Evolutionary conservation across 2,888 invertebrate genomes (phyloP).

Genomic region (Neelides folsomi): DNA sequence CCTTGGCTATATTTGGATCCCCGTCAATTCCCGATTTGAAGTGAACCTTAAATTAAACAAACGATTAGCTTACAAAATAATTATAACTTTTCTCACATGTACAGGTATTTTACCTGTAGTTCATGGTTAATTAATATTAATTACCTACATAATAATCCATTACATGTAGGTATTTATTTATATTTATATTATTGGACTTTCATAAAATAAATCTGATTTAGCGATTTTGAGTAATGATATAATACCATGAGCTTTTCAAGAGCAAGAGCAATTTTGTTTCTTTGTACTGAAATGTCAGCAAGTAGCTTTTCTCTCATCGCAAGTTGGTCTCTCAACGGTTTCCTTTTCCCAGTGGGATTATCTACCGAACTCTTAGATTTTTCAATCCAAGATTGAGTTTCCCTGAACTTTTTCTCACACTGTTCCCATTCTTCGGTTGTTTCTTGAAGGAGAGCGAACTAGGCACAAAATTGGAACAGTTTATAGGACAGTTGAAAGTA

Average conservation of each 20-base stretch:
- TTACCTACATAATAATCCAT: too few species aligned
- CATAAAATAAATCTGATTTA: background rate
- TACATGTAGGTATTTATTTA: too few species aligned
- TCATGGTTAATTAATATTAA: too few species aligned
- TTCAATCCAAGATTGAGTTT: conserved; percentile 77
- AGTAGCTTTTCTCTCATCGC: conserved; percentile 71
- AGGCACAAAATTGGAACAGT: background rate
- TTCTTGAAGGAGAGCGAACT: conserved; percentile 79
- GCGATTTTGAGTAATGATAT: background rate
- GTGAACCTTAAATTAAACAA: conserved; percentile 51
- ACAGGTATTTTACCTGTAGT: too few species aligned
- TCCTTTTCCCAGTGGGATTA: conserved; percentile 68
- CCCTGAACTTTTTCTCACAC: conserved; percentile 84
- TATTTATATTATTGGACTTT: too few species aligned
- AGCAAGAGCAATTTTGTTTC: conserved; percentile 74
- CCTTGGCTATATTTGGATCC: conserved; percentile 57
- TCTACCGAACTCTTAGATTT: conserved; percentile 65
- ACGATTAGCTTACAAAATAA: too few species aligned
- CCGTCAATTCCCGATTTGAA: conserved; percentile 71
- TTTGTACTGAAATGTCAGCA: conserved; percentile 62
- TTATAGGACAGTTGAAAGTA: too few species aligned
- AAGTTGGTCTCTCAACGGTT: conserved; percentile 73
- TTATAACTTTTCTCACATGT: too few species aligned
- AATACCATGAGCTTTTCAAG: conserved; percentile 78
- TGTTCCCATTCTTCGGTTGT: conserved; percentile 91